These are phyloP conservation scores for Drosophila merina DNA, from an alignment of 2,888 invertebrate genomes.

Conservation along the genomic window DNA sequence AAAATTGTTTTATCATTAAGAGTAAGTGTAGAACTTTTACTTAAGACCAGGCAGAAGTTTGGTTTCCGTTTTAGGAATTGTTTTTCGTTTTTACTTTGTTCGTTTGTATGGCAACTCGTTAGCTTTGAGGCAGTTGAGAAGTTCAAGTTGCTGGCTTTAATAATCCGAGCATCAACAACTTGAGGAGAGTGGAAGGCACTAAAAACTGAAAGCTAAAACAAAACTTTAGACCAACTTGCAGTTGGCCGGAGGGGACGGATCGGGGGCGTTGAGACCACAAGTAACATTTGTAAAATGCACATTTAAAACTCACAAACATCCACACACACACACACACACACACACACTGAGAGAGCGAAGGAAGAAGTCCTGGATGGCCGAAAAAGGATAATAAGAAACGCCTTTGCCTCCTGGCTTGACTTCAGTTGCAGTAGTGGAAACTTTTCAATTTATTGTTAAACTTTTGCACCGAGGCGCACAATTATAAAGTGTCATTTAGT, in stretches of 20 bases:
- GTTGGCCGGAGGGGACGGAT: conserved; percentile 34
- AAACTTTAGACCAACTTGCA: conserved; percentile 68
- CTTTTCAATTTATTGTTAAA: conserved; percentile 82
- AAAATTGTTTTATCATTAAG: conserved; percentile 51
- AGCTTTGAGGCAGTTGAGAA: conserved; percentile 47
- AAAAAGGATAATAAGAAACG: conserved; percentile 78
- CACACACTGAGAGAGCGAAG: background rate
- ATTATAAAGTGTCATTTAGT: conserved; percentile 81
- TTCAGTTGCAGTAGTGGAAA: conserved; percentile 62
- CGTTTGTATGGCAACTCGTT: conserved; percentile 60
- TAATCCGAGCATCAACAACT: conserved; percentile 58
- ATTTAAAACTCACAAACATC: conserved; percentile 71
- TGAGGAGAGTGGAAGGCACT: conserved; percentile 30
- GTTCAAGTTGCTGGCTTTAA: conserved; percentile 62
- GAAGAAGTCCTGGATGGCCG: conserved; percentile 31
- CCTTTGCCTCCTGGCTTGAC: conserved; percentile 67
- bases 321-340: conserved; percentile 38
- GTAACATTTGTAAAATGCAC: conserved; percentile 80
- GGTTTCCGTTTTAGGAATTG: conserved; percentile 15
- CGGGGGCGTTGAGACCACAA: conserved; percentile 71
- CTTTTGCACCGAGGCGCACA: conserved; percentile 79
- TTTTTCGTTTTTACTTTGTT: conserved; percentile 7
- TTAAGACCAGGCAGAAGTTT: conserved; percentile 19
- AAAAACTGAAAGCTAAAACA: conserved; percentile 70
- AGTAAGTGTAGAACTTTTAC: conserved; percentile 37